Evolutionary conservation across 2,888 invertebrate species (phyloP), one percentile per base, ranked within the genome.

Genomic region (Andricus curvator): DNA sequence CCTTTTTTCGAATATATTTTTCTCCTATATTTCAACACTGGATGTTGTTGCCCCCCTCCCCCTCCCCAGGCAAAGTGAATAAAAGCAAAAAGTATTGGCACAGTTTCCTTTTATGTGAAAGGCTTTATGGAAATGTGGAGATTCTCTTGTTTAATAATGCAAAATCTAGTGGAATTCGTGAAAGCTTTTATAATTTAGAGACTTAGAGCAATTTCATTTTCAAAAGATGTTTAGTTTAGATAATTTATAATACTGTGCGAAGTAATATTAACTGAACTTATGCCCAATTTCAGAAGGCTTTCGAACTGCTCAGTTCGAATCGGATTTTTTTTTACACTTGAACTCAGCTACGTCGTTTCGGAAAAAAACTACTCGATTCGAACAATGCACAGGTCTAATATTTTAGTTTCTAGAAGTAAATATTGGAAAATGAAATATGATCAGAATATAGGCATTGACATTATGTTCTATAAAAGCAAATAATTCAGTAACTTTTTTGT

Each of bases 1-100:
- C 33, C 2, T 17, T 17, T 70, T 51, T 51, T 51, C 11, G n/a
- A 29, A 70, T 51, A 48, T 70, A 70, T 70, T 70, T 70, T 51
- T 70, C 68, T 51, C 44, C 17, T 33, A 0, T 51, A 48, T 74
- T 74, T 25, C 37, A 60, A 56, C n/a, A 51, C 29, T 56, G 6
- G 15, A 1, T 25, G n/a, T 68, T 41, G 25, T 68, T 25, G 13
- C 13, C 37, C 6, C 6, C 33, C 37, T 9, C 37, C 1, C 8
- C 37, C 37, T 48, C 20, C 9, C 33, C 13, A 4, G 29, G n/a
- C 37, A 74, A 56, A 56, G 33, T 56, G 74, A 74, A 74, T 56
- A 51, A 29, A 56, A 13, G 33, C 51, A 29, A 4, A 25, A 64
- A 29, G 29, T 60, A 64, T 25, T 25, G 1, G 15, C 64, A 64